Percentiles rank a stretch among this genome's conserved stretches.
Evolutionary conservation across 2,888 invertebrate genomes (phyloP).

Genomic region (Aplocera efformata): DNA sequence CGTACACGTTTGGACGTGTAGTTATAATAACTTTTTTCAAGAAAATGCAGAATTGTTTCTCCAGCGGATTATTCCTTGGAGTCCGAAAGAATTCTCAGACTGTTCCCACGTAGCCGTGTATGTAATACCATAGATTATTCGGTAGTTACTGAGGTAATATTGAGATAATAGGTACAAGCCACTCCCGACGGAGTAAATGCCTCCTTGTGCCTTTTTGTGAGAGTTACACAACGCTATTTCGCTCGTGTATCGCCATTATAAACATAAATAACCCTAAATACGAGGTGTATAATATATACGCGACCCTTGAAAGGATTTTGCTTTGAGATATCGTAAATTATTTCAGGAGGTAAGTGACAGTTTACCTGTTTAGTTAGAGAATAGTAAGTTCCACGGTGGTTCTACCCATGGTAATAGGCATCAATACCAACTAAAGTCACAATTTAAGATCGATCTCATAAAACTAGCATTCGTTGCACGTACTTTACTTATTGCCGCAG

Average conservation of each 20-base stretch:
- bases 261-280: no score
- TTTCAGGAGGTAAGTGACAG: no score
- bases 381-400: no score
- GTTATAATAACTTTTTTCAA: slow-evolving; percentile 42
- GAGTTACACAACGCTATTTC: slow-evolving; percentile 31
- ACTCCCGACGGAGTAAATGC: slow-evolving; percentile 25
- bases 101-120: slow-evolving; percentile 56
- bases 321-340: no score
- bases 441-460: no score
- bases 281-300: no score
- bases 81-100: slow-evolving; percentile 38
- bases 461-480: no score
- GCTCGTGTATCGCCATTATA: background rate
- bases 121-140: slow-evolving; percentile 39
- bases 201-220: slow-evolving; percentile 40
- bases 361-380: no score
- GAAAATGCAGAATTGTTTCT: slow-evolving; percentile 22
- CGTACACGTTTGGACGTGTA: slow-evolving; percentile 37
- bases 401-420: no score
- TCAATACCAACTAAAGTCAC: no score
- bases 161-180: slow-evolving; percentile 57
- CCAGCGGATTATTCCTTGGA: slow-evolving; percentile 28
- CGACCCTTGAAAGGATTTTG: no score
- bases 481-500: no score
- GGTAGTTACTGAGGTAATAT: slow-evolving; percentile 12